These are phyloP conservation scores for Drosophila willistoni DNA, from an alignment of 1,140 invertebrate genomes.

Conservation along the genomic window DNA sequence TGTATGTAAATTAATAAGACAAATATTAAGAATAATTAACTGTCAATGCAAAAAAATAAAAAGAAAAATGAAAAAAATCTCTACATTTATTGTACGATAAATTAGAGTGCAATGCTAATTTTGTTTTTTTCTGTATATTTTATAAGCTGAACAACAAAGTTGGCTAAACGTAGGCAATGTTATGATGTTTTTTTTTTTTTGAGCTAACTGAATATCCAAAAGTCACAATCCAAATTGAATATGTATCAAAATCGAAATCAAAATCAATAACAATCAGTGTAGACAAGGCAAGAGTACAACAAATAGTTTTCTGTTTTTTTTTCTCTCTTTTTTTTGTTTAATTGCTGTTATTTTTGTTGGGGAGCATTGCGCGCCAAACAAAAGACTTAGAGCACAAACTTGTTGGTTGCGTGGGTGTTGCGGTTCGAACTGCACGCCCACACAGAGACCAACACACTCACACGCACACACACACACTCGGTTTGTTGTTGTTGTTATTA, in stretches of 20 bases:
- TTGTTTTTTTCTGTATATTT: slow-evolving; percentile 27
- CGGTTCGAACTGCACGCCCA: slow-evolving; percentile 35
- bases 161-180: neutral
- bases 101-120: slow-evolving; percentile 63
- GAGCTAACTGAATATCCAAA: neutral
- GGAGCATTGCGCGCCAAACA: slow-evolving; percentile 66
- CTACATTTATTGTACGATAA: slow-evolving; percentile 55
- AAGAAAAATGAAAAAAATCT: slow-evolving; percentile 14
- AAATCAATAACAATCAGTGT: neutral
- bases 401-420: slow-evolving; percentile 75
- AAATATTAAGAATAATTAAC: slow-evolving; percentile 79
- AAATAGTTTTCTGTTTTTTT: slow-evolving; percentile 57
- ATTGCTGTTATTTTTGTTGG: slow-evolving; percentile 54
- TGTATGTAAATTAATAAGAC: slow-evolving; percentile 74
- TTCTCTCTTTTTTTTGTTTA: slow-evolving; percentile 53
- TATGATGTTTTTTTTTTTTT: too few species aligned
- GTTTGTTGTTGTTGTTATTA: slow-evolving; percentile 15
- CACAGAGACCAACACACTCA: slow-evolving; percentile 27
- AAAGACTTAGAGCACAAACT: slow-evolving; percentile 76
- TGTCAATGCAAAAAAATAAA: slow-evolving; percentile 64
- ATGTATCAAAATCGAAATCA: slow-evolving; percentile 34
- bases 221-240: slow-evolving; percentile 33
- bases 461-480: slow-evolving; percentile 47
- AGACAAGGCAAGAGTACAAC: slow-evolving; percentile 40
- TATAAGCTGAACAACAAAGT: slow-evolving; percentile 3